Evolutionary conservation across 1,140 invertebrate species (phyloP).

Genomic region (Leptoteleia sp.): DNA sequence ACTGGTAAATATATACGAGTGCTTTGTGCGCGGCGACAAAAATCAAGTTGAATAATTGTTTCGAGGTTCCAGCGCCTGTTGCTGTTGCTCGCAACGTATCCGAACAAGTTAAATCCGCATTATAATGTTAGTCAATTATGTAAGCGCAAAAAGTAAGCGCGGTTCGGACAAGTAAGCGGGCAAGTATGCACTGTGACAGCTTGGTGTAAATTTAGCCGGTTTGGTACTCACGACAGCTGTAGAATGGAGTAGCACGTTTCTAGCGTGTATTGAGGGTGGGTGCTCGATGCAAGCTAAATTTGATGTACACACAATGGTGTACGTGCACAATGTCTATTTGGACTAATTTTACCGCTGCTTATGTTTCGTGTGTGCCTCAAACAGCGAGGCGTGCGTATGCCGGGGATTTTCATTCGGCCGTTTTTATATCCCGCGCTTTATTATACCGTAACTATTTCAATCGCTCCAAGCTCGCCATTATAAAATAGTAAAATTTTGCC

Average conservation of each 20-base stretch:
- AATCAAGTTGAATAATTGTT: conserved; percentile 64
- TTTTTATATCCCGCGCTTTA: conserved; percentile 8
- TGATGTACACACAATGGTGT: conserved; percentile 20
- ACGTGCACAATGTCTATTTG: conserved; percentile 19
- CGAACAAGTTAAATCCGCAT: conserved; percentile 17
- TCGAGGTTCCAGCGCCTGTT: conserved; percentile 1
- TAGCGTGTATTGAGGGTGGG: conserved; percentile 35
- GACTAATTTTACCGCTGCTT: conserved; percentile 31
- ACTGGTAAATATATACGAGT: background rate
- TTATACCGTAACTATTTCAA: too few relatives aligned
- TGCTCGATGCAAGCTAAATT: conserved; percentile 22
- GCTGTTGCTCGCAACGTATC: conserved; percentile 12
- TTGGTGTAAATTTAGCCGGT: conserved; percentile 52
- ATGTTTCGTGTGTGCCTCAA: conserved; percentile 13
- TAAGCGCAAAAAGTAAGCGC: conserved; percentile 19
- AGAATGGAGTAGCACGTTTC: conserved; percentile 52
- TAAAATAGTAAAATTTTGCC: too few relatives aligned
- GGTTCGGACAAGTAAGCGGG: conserved; percentile 13
- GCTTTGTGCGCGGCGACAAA: conserved; percentile 8
- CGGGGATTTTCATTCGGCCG: background rate
- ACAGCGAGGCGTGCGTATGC: background rate
- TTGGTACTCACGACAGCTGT: conserved; percentile 49
- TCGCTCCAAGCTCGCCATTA: too few relatives aligned
- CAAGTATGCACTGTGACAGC: conserved; percentile 17
- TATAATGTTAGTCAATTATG: conserved; percentile 26